These are phyloP conservation scores for Forbesichthys agassizii DNA, from an alignment of 2,113 vertebrate species.

Conservation along the genomic window DNA sequence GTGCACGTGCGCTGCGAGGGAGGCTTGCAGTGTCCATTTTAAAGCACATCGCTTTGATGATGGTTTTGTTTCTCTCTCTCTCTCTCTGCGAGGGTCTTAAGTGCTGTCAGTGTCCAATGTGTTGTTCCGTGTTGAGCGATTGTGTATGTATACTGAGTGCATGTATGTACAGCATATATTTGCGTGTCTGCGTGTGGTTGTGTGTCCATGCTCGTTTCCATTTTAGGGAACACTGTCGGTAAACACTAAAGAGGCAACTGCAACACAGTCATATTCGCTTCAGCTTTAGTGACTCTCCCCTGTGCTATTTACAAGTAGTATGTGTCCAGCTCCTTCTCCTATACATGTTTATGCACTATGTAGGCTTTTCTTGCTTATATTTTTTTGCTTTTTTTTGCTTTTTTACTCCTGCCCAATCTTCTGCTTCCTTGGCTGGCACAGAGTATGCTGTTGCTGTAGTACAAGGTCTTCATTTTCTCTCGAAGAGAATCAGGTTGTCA, in stretches of 20 bases:
- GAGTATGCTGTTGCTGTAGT: constrained; percentile 59
- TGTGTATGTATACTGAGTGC: constrained; percentile 54
- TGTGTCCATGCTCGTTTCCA: constrained; percentile 35
- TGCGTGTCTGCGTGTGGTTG: constrained; percentile 38
- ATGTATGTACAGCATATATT: constrained; percentile 40
- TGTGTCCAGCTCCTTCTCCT: constrained; percentile 63
- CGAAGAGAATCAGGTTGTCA: constrained; percentile 60
- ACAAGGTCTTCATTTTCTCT: constrained; percentile 63
- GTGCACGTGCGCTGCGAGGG: constrained; percentile 33
- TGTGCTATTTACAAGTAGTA: constrained; percentile 75
- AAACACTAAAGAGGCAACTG: constrained; percentile 58
- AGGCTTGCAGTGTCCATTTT: constrained; percentile 54
- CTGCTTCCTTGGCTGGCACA: constrained; percentile 65
- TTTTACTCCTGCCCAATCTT: constrained; percentile 19
- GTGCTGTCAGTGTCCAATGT: constrained; percentile 50
- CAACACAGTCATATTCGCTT: constrained; percentile 67
- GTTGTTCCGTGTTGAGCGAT: constrained; percentile 29
- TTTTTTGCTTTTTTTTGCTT: background rate
- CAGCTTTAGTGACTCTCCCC: constrained; percentile 63
- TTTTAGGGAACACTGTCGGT: constrained; percentile 64
- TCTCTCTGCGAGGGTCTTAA: constrained; percentile 41
- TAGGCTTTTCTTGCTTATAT: constrained; percentile 3
- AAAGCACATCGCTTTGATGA: constrained; percentile 46
- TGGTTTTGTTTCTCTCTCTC: constrained; percentile 25
- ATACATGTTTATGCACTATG: constrained; percentile 34